Base-by-base conservation (phyloP, 1,140 invertebrate genomes). In the Sitobion miscanthi region DNA sequence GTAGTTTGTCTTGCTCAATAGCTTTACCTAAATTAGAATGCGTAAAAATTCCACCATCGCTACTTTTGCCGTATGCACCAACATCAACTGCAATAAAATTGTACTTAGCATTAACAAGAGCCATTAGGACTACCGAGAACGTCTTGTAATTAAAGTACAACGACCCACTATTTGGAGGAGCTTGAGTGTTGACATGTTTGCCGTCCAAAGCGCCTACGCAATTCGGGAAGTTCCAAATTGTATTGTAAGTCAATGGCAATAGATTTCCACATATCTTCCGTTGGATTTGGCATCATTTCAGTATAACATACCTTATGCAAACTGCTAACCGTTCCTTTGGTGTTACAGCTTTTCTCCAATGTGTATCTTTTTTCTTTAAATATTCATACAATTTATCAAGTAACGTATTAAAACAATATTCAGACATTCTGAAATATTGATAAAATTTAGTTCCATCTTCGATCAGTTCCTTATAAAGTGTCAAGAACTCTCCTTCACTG, bases 31-130 rank as follows among this genome's bases (percentile, higher is more conserved):
- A 42, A 42, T 38, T 42, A 38, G 38, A 85, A 85, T 35, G 17
- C 9, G 35, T 42, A 42, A 85, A 42, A 42, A 85, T 85, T 42
- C 82, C 38, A 35, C 95, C 95, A 94, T 96, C 95, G 62, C 95
- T 94, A 94, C 95, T 94, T 94, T 94, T 95, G n/a, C 95, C 95
- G 94, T 95, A 95, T 21, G 95, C 94, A 54, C 95, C 95, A n/a
- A 96, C 94, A 94, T 96, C 95, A 88, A 96, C 94, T 89, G 94
- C 94, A 54, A 95, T 94, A 94, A 96, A 96, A 93, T 95, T 95
- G 94, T 95, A 96, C 91, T 96, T 94, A 6, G 95, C 95, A 94
- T 96, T 95, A 82, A 95, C 95, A 35, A 96, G 77, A 17, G 95
- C 96, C 69, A 96, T 94, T 35, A 96, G 94, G 83, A 96, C 95